phyloP scores from a whole-genome alignment of 2,888 invertebrate species.

The Apantesis nais region DNA sequence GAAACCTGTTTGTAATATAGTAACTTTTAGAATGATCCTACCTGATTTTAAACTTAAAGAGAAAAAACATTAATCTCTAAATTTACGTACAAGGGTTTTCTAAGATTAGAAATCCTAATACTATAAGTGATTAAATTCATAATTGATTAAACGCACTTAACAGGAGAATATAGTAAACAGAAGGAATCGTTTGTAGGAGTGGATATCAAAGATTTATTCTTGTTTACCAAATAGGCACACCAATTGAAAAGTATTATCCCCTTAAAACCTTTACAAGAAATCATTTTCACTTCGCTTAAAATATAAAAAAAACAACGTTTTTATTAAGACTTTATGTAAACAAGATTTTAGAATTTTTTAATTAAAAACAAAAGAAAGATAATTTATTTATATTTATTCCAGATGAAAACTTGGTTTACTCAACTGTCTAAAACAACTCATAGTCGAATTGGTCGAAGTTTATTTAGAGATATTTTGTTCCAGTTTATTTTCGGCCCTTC shows the following conservation, averaged over 20 bases:
- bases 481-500: slow-evolving; percentile 81
- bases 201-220: background rate
- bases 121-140: no score
- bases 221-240: no score
- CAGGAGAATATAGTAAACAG: background rate
- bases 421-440: slow-evolving; percentile 52
- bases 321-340: slow-evolving; percentile 1
- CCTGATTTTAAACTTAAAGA: background rate
- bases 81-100: no score
- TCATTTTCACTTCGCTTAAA: background rate
- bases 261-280: background rate
- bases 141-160: background rate
- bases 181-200: background rate
- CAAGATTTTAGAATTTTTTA: slow-evolving; percentile 17
- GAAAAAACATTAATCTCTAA: background rate
- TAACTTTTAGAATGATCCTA: slow-evolving; percentile 11
- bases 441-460: slow-evolving; percentile 64
- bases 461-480: slow-evolving; percentile 82
- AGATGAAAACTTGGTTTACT: slow-evolving; percentile 29
- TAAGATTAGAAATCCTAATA: no score
- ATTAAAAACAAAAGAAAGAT: slow-evolving; percentile 23
- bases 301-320: background rate
- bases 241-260: background rate
- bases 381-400: slow-evolving; percentile 28
- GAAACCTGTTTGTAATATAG: slow-evolving; percentile 26